Evolutionary conservation across 92 coral and sea anemone species (phyloP), one percentile per base, ranked within the genome.

Genomic region (Ricordea florida): DNA sequence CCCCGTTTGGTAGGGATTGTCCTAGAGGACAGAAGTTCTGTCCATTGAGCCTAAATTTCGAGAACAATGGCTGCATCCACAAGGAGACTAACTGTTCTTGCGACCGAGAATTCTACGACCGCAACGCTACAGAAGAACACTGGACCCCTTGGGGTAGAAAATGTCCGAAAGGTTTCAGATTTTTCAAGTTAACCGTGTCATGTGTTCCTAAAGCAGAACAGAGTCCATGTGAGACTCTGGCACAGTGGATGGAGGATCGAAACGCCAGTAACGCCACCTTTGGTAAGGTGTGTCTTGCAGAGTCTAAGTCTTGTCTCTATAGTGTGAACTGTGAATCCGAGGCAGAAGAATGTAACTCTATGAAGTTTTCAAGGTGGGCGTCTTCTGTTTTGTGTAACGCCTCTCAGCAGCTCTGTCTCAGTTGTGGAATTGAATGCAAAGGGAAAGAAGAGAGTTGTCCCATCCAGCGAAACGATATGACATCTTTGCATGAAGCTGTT

Each of bases 51-150:
- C 51, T 50, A 33, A 26, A 43, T 26, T 20, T 55, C 17, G 40
- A 18, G 10, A 61, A 55, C n/a, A 42, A 71, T 11, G 78, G 78
- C 6, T 71, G 78, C 45, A 71, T 71, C 31, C 67, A 65, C n/a
- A 4, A 53, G 55, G 61, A 23, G 26, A 10, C 24, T 43, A 36
- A 49, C 6, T 48, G 32, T 36, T 18, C 75, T 10, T 21, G 41
- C 26, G 0, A 21, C 10, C 21, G 51, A 18, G 16, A 66, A 66
- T 66, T 24, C 5, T 58, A 48, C 15, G 59, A 48, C 45, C 28
- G 45, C 6, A 27, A 14, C 10, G 13, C 35, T 31, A 20, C 10
- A 4, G 62, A 50, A 1, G 27, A 18, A 29, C 58, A 33, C 26
- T 38, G 40, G 32, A 21, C 77, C 22, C 64, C 77, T 7, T 69